Base-by-base conservation (phyloP, 1,140 invertebrate species). In the Cydia fagiglandana region DNA sequence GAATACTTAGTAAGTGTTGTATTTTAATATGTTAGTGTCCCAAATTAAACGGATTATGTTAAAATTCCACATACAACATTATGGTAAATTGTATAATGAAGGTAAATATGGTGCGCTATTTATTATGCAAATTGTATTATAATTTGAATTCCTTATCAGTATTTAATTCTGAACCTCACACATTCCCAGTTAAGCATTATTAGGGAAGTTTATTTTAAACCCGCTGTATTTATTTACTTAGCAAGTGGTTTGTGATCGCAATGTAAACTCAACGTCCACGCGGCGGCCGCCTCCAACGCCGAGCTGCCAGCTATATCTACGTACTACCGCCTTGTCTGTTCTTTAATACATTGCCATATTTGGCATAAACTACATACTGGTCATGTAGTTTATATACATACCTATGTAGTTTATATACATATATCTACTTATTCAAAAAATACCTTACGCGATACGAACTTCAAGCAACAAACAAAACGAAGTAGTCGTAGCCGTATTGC, bases 221-320 rank as follows among this genome's bases (percentile, higher is more conserved):
- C 84, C 79, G 76, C 81, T 89, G 80, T 91, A 90, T 91, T 91
- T 91, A 90, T 91, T 91, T 91, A 91, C 83, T 82, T 83, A 86
- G 88, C 87, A 89, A 91, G 90, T 91, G 87, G 86, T 91, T 89
- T 88, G 86, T 89, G 89, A 88, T 85, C 82, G 84, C 87, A 88
- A 91, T 83, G 84, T 89, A 89, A 89, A 88, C 83, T 79, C 80
- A 81, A 75, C 78, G 80, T 83, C 75, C 68, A 64, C 82, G 70
- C 79, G 56, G 74, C 75, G 30, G 30, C 73, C 79, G 76, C 79
- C 38, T 17, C 76, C 61, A 64, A 34, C 75, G 78, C 50, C 74
- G 84, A 77, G 78, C 80, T 75, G 73, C 75, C 45, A 56, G 12
- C 53, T 56, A 17, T 17, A 17, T 13, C 15, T 56, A 56, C 15